Conservation (phyloP, 2,888 invertebrate genomes). For the Chloromyia formosa region DNA sequence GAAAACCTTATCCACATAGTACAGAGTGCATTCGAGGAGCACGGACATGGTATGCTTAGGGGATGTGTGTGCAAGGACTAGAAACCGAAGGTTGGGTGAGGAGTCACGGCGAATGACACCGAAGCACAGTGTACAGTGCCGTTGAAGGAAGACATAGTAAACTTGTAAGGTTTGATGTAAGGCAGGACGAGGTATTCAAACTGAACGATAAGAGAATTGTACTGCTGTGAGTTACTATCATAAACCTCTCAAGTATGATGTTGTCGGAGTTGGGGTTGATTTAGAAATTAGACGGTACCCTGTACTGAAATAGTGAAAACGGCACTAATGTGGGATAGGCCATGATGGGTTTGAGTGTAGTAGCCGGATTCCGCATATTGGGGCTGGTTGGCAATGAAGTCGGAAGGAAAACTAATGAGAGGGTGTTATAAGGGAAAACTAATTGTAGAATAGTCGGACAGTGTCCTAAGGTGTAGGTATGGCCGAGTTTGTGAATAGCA, state of each 20-base stretch:
- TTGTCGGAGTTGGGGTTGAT: conserved; percentile 38
- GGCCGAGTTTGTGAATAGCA: conserved; percentile 50
- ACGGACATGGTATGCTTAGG: conserved; percentile 34
- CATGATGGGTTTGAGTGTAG: conserved; percentile 9
- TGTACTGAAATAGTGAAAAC: conserved; percentile 10
- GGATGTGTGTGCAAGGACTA: conserved; percentile 21
- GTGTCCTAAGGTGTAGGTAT: conserved; percentile 48
- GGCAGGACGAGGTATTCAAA: conserved; percentile 45
- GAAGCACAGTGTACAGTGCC: conserved; percentile 20
- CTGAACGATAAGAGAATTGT: conserved; percentile 49
- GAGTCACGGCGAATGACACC: conserved; percentile 36
- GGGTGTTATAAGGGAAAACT: conserved; percentile 51
- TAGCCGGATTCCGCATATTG: conserved; percentile 29
- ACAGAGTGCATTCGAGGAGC: conserved; percentile 25
- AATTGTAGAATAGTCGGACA: conserved; percentile 50
- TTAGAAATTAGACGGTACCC: conserved; percentile 35
- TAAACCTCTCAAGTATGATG: conserved; percentile 48
- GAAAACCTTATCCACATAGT: conserved; percentile 25
- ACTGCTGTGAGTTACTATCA: conserved; percentile 46
- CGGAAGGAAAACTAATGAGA: conserved; percentile 49
- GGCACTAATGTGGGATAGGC: conserved; percentile 21
- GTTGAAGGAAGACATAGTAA: conserved; percentile 44
- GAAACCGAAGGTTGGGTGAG: not conserved
- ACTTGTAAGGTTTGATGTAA: conserved; percentile 47
- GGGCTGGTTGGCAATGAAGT: conserved; percentile 23